phyloP scores from a whole-genome alignment of 2,797 vertebrate genomes.

The Pantherophis alleghaniensis region DNA sequence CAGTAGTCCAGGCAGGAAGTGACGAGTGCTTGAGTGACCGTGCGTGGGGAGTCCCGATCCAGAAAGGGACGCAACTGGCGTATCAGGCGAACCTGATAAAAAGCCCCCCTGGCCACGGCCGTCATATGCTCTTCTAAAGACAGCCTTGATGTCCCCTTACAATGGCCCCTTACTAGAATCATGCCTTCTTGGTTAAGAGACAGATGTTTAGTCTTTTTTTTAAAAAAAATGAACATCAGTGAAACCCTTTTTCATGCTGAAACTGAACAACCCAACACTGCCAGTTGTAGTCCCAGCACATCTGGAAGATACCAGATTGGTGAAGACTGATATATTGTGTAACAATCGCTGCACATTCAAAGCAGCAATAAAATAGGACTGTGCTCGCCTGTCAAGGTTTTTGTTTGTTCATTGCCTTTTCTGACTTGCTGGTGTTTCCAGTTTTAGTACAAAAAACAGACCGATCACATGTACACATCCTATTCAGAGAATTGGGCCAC shows the following conservation, averaged over 20 bases:
- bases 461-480: slow-evolving; percentile 1
- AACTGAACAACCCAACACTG: not conserved
- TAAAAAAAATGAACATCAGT: not conserved
- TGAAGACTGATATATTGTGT: not conserved
- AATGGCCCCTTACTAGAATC: not conserved
- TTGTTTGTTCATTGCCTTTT: not conserved
- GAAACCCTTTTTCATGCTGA: not conserved
- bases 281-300: not conserved
- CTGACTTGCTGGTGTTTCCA: not conserved
- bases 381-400: not conserved
- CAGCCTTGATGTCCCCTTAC: no score
- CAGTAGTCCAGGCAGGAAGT: no score
- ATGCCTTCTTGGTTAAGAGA: not conserved
- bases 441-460: not conserved
- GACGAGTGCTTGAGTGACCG: no score
- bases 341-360: no score
- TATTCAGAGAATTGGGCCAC: not conserved
- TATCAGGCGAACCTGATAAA: no score
- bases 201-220: not conserved
- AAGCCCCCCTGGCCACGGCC: no score
- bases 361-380: not conserved
- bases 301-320: not conserved
- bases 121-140: no score
- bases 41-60: no score
- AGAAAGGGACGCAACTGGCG: no score